A percentile compares a stretch with the other conserved stretches of the same genome.
These are phyloP conservation scores for Cyanoderma ruficeps DNA, from an alignment of 2,113 vertebrate genomes.

Conservation along the genomic window DNA sequence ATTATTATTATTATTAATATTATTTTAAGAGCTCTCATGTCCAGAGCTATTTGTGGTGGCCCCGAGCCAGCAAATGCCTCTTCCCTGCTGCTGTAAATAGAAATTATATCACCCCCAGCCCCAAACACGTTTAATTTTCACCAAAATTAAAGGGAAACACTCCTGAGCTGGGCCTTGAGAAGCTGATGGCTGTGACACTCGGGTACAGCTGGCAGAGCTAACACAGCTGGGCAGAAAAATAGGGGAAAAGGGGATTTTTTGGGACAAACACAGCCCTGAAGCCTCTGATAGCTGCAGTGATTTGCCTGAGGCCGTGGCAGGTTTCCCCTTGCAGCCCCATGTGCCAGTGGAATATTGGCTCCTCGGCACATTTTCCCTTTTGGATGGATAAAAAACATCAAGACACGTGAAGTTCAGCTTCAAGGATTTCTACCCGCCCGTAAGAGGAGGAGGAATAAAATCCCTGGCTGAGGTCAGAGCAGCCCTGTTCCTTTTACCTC, in stretches of 20 bases:
- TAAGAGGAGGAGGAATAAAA: neutral
- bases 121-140: neutral
- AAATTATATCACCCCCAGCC: neutral
- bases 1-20: conserved; percentile 13
- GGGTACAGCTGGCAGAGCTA: neutral
- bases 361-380: neutral
- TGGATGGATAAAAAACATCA: neutral
- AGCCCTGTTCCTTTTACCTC: neutral
- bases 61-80: neutral
- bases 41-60: neutral
- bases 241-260: neutral
- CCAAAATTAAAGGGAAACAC: neutral
- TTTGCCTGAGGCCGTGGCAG: neutral
- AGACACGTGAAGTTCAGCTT: neutral
- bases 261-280: neutral
- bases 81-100: neutral
- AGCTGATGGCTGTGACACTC: neutral
- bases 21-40: neutral
- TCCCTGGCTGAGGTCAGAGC: neutral
- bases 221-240: neutral
- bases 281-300: neutral
- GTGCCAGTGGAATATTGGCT: conserved; percentile 55
- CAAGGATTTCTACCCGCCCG: neutral
- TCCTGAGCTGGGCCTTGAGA: neutral
- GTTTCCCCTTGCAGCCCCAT: neutral